phyloP scores from a whole-genome alignment of 92 coral and sea anemone species.

The Virgularia gustaviana region DNA sequence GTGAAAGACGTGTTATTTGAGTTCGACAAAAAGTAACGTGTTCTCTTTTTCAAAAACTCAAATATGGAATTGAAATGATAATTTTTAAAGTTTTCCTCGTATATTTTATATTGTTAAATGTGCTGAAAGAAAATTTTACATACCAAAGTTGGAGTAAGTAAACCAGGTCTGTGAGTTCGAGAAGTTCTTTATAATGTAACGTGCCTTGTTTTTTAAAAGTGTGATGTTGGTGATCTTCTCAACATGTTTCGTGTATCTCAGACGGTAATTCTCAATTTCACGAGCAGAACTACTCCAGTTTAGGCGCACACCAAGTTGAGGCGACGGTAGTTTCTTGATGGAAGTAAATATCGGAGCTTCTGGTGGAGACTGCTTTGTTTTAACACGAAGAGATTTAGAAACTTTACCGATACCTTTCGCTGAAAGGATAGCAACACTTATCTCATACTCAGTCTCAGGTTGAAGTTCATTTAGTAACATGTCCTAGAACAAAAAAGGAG shows the following conservation, averaged over 20 bases:
- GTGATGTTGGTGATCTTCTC: conserved; percentile 12
- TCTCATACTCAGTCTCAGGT: conserved; percentile 82
- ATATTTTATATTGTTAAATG: not conserved
- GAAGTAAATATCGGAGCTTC: not conserved
- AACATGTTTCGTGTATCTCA: conserved; percentile 27
- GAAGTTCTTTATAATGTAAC: conserved; percentile 11
- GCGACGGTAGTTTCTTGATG: conserved; percentile 19
- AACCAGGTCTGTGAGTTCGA: conserved; percentile 4
- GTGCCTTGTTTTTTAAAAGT: not conserved
- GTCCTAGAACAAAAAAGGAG: conserved; percentile 29
- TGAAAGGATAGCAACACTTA: conserved; percentile 71
- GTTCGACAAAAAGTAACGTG: too few relatives aligned
- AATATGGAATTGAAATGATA: too few relatives aligned
- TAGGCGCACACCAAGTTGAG: conserved; percentile 12
- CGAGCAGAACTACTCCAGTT: conserved; percentile 20
- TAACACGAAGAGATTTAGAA: not conserved
- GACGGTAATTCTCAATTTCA: conserved; percentile 4
- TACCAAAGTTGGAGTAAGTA: conserved; percentile 19
- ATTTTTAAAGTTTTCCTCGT: not conserved
- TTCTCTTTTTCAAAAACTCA: too few relatives aligned
- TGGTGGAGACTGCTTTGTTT: conserved; percentile 29
- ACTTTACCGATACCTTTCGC: conserved; percentile 74
- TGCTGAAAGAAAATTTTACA: not conserved
- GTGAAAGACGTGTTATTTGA: too few relatives aligned
- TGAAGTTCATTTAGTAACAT: conserved; percentile 55